Base-by-base conservation (phyloP, 2,113 vertebrate species). In the Chionis minor region DNA sequence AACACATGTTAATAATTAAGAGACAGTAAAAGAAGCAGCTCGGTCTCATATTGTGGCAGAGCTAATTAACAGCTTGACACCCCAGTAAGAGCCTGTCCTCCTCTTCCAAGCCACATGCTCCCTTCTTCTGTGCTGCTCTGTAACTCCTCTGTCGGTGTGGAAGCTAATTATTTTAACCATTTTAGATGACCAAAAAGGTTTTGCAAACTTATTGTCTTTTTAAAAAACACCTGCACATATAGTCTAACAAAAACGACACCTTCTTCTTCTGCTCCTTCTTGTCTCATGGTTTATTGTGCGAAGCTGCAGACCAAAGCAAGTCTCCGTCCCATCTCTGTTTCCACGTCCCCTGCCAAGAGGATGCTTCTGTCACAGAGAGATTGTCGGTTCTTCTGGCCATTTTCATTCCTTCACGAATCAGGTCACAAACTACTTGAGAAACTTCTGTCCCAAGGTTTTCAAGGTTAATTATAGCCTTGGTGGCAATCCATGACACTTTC, bases 341-440 rank as follows among this genome's bases (percentile, higher is more conserved):
- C 67, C 44, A 15, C 9, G 8, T 51, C 18, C 58, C 65, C 47
- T 13, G 59, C 47, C 90, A 63, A 45, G 47, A 77, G 28, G 69
- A 89, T 59, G 54, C 12, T 90, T 63, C 55, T 62, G 44, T 71
- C 88, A 71, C 2, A 0, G 38, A 78, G 8, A 44, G 35, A 66
- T 4, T 35, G 81, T 49, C 89, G 35, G 35, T 17, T 81, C 81
- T 87, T 78, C 51, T 63, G 45, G 58, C 9, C 52, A 10, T 38
- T 81, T 85, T 62, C 38, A 62, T 49, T 93, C 69, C 47, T 88
- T 80, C 44, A 55, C 73, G 88, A 92, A 89, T 54, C 45, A 82
- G 67, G 69, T 86, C 71, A 95, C 74, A 59, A 73, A 49, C 52
- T 72, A 45, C 92, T 83, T 47, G 26, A 96, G 81, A 91, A 96